phyloP scores from a whole-genome alignment of 2,113 vertebrate genomes.

The Trichomycterus rosablanca region DNA sequence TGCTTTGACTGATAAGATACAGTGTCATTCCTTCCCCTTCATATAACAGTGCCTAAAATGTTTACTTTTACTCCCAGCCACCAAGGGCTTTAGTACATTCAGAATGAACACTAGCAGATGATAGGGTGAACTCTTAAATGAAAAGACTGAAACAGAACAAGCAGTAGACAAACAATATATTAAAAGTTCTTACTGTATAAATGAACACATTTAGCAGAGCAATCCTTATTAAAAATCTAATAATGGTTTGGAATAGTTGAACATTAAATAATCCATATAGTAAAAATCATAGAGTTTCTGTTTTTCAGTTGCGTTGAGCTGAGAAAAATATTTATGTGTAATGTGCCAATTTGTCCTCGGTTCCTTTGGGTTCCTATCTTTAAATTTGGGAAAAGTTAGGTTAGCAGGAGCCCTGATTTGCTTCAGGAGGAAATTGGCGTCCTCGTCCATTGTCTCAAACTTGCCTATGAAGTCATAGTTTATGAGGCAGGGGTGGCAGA shows the following conservation, averaged over 20 bases:
- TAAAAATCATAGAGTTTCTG: conserved; percentile 89
- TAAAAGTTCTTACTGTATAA: neutral
- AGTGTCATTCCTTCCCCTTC: no score
- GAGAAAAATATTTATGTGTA: conserved; percentile 71
- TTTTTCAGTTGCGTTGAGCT: conserved; percentile 88
- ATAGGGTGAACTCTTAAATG: no score
- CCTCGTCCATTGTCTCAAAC: conserved; percentile 90
- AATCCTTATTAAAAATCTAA: conserved; percentile 41
- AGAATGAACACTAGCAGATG: no score
- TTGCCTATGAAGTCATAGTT: conserved; percentile 91
- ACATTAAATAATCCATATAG: conserved; percentile 93
- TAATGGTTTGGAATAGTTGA: conserved; percentile 85
- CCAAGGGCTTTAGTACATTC: no score
- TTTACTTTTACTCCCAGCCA: no score
- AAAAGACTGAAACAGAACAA: conserved; percentile 13
- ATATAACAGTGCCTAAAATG: no score
- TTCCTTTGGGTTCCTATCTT: conserved; percentile 71
- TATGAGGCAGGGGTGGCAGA: conserved; percentile 90
- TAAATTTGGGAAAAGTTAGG: conserved; percentile 76
- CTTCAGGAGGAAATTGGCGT: conserved; percentile 84
- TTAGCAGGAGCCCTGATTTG: conserved; percentile 69
- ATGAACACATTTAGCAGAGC: conserved; percentile 1
- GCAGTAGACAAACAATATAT: neutral
- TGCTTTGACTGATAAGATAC: no score
- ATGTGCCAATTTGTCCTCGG: conserved; percentile 68